Conservation (phyloP, 2,113 vertebrate species). For the Climacteris rufus region DNA sequence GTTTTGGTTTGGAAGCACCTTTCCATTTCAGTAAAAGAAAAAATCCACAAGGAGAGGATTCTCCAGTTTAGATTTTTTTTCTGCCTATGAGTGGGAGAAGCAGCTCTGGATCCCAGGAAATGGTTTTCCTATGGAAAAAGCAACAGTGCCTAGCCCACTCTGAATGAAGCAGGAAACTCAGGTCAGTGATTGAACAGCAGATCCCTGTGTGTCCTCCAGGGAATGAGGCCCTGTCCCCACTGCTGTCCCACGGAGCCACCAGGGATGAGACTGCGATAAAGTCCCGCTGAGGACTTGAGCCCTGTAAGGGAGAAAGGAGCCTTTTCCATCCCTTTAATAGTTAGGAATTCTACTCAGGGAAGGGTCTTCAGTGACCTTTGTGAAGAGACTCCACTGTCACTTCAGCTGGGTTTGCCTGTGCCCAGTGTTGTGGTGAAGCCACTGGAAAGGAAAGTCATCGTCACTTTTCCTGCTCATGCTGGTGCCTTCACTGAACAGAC, state of each 20-base stretch:
- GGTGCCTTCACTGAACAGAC: neutral
- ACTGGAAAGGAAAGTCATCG: rapidly evolving
- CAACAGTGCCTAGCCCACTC: neutral
- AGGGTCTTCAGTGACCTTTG: neutral
- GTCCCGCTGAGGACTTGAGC: neutral
- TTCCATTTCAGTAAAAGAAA: neutral
- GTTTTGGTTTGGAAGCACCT: neutral
- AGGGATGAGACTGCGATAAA: neutral
- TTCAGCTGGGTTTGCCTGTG: neutral
- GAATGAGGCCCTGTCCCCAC: neutral
- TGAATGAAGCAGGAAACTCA: neutral
- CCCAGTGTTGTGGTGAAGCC: neutral
- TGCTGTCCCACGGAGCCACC: neutral
- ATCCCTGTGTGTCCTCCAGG: neutral
- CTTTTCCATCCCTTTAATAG: neutral
- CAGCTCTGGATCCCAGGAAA: neutral
- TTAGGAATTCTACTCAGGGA: neutral
- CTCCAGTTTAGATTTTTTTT: neutral
- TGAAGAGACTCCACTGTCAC: neutral
- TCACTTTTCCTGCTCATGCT: neutral
- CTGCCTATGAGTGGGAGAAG: neutral
- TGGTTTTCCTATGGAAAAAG: neutral
- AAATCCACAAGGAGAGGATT: neutral
- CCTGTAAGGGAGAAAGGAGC: neutral
- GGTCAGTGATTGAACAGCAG: neutral